A percentile compares a stretch with the other conserved stretches of the same genome.
Conservation (phyloP, 2,888 invertebrate genomes). For the Patella caerulea region DNA sequence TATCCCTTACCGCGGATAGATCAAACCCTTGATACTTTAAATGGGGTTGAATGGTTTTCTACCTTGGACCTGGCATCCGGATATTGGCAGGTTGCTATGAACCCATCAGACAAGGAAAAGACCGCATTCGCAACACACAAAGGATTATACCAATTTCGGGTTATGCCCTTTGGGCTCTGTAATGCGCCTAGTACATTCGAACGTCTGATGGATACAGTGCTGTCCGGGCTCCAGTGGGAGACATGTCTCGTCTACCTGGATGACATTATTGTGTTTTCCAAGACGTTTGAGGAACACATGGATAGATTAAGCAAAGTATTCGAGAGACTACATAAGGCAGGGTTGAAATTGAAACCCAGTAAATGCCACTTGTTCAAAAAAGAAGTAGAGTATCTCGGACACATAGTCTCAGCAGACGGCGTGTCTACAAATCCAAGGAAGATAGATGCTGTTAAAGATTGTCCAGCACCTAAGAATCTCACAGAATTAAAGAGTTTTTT, state of each 20-base stretch:
- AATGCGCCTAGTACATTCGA: background rate
- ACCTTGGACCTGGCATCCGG: background rate
- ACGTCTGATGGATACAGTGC: conserved; percentile 13
- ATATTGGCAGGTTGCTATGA: background rate
- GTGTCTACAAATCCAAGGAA: conserved; percentile 29
- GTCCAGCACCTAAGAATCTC: background rate
- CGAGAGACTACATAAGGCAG: conserved; percentile 28
- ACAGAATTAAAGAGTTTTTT: conserved; percentile 23
- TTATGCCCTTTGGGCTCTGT: background rate
- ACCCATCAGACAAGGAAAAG: background rate
- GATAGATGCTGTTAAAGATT: conserved; percentile 6
- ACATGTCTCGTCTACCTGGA: conserved; percentile 41
- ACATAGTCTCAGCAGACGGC: conserved; percentile 18
- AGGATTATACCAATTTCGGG: background rate
- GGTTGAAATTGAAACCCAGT: conserved; percentile 43
- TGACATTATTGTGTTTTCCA: conserved; percentile 41
- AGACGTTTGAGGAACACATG: conserved; percentile 28
- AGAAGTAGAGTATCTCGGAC: conserved; percentile 28
- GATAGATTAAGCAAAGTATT: conserved; percentile 13
- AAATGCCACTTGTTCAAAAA: conserved; percentile 41
- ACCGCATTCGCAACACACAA: background rate
- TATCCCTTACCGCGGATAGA: background rate
- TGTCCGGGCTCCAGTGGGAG: conserved; percentile 34
- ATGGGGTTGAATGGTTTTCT: background rate
- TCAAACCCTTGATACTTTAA: background rate